phyloP scores from a whole-genome alignment of 1,140 invertebrate genomes.

The Drosophila mauritiana region DNA sequence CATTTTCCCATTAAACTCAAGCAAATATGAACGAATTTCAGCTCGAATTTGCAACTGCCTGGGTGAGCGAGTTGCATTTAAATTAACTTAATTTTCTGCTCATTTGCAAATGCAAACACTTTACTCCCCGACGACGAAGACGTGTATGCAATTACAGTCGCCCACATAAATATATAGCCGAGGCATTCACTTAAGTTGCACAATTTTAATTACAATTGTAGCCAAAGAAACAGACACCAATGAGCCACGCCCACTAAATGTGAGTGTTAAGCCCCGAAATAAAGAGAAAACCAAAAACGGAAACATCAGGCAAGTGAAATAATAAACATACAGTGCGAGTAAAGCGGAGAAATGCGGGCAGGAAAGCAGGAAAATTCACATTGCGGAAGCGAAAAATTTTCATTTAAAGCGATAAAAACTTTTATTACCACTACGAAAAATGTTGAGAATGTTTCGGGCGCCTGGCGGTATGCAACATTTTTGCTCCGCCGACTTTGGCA shows the following conservation, averaged over 20 bases:
- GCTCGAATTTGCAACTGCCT: slow-evolving; percentile 10
- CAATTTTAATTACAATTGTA: slow-evolving; percentile 69
- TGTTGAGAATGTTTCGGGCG: slow-evolving; percentile 52
- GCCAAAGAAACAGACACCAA: slow-evolving; percentile 23
- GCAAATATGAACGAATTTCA: slow-evolving; percentile 12
- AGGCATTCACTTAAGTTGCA: slow-evolving; percentile 53
- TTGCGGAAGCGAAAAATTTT: slow-evolving; percentile 55
- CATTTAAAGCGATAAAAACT: slow-evolving; percentile 76
- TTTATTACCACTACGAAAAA: slow-evolving; percentile 69
- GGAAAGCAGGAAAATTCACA: slow-evolving; percentile 37
- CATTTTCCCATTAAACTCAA: slow-evolving; percentile 8
- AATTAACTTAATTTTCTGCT: slow-evolving; percentile 70
- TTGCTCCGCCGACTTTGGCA: slow-evolving; percentile 23
- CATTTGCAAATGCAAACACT: slow-evolving; percentile 57
- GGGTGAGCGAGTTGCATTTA: slow-evolving; percentile 54
- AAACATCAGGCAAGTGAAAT: slow-evolving; percentile 13
- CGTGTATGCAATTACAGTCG: slow-evolving; percentile 48
- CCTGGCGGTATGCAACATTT: slow-evolving; percentile 54
- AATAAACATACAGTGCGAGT: slow-evolving; percentile 33
- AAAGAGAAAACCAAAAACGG: slow-evolving; percentile 2
- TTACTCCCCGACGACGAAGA: slow-evolving; percentile 9
- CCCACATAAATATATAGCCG: slow-evolving; percentile 57
- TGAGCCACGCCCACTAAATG: slow-evolving; percentile 45
- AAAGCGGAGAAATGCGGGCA: not conserved
- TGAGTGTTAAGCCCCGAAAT: slow-evolving; percentile 7